These are phyloP conservation scores for Petaurus breviceps DNA, from an alignment of 2,113 vertebrate species.

Conservation along the genomic window DNA sequence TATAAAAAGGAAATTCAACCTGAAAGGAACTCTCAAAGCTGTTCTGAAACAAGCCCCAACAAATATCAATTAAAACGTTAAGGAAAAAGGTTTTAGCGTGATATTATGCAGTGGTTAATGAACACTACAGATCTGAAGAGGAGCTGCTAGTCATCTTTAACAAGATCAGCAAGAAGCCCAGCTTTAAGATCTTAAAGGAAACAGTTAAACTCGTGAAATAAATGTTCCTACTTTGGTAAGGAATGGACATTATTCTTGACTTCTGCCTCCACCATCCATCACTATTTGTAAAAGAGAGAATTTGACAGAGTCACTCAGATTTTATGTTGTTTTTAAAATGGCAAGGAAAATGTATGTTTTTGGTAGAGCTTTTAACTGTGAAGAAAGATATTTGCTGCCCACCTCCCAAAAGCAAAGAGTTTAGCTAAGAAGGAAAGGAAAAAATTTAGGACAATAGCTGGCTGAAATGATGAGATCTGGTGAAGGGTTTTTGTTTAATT, in stretches of 20 bases:
- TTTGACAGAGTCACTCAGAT: neutral
- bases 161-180: slow-evolving; percentile 90
- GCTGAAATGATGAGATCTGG: neutral
- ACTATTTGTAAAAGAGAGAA: slow-evolving; percentile 8
- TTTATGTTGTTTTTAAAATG: slow-evolving; percentile 75
- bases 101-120: slow-evolving; percentile 86
- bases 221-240: slow-evolving; percentile 16
- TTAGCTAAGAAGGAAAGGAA: neutral
- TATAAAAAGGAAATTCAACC: slow-evolving; percentile 91
- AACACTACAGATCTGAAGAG: slow-evolving; percentile 86
- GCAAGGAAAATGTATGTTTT: slow-evolving; percentile 75
- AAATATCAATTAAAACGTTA: slow-evolving; percentile 91
- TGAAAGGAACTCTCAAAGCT: slow-evolving; percentile 93
- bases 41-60: slow-evolving; percentile 87
- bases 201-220: slow-evolving; percentile 90
- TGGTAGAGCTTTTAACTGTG: slow-evolving; percentile 40
- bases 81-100: slow-evolving; percentile 93
- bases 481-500: neutral
- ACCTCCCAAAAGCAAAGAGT: neutral
- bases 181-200: slow-evolving; percentile 91
- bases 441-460: neutral
- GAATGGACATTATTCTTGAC: neutral
- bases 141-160: slow-evolving; percentile 89
- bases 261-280: neutral
- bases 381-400: neutral